These are phyloP conservation scores for Hipposideros larvatus DNA, from an alignment of 2,797 vertebrate species.

Conservation along the genomic window DNA sequence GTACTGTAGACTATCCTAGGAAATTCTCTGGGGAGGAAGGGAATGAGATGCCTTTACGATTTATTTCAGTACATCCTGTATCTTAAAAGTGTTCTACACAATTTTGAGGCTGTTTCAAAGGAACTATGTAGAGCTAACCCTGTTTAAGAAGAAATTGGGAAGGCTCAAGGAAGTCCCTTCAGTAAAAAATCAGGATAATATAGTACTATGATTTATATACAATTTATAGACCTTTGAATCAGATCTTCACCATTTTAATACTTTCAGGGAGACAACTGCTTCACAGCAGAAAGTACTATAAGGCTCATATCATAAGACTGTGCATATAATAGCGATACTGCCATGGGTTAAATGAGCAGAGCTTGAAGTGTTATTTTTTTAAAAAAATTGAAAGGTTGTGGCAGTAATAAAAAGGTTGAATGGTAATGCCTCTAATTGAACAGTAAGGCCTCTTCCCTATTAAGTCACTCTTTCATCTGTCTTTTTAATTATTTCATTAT, in stretches of 20 bases:
- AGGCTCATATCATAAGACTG: slow-evolving; percentile 74
- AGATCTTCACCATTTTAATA: slow-evolving; percentile 76
- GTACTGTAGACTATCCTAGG: slow-evolving; percentile 68
- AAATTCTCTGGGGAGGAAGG: slow-evolving; percentile 43
- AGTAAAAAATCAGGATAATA: slow-evolving; percentile 56
- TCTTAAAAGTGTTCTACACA: slow-evolving; percentile 77
- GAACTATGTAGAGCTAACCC: background rate
- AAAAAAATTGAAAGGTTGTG: slow-evolving; percentile 90
- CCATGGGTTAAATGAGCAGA: slow-evolving; percentile 89
- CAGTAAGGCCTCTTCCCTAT: slow-evolving; percentile 91
- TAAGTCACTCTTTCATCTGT: slow-evolving; percentile 98
- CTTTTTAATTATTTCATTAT: slow-evolving; percentile 99
- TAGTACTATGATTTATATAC: slow-evolving; percentile 72
- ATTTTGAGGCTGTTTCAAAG: slow-evolving; percentile 72
- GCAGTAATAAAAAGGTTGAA: slow-evolving; percentile 93
- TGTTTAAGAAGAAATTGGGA: slow-evolving; percentile 60
- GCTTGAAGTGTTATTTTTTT: slow-evolving; percentile 90
- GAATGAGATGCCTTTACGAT: slow-evolving; percentile 74
- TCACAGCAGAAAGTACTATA: slow-evolving; percentile 57
- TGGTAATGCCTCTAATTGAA: slow-evolving; percentile 98
- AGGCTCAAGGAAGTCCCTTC: slow-evolving; percentile 51
- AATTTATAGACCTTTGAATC: slow-evolving; percentile 75
- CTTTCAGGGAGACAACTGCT: slow-evolving; percentile 77
- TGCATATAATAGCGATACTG: slow-evolving; percentile 83
- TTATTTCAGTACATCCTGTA: slow-evolving; percentile 81